Percentiles rank a stretch among this genome's conserved stretches.
These are phyloP conservation scores for Phocoena sinus DNA, from an alignment of 2,113 vertebrate species.

Conservation along the genomic window DNA sequence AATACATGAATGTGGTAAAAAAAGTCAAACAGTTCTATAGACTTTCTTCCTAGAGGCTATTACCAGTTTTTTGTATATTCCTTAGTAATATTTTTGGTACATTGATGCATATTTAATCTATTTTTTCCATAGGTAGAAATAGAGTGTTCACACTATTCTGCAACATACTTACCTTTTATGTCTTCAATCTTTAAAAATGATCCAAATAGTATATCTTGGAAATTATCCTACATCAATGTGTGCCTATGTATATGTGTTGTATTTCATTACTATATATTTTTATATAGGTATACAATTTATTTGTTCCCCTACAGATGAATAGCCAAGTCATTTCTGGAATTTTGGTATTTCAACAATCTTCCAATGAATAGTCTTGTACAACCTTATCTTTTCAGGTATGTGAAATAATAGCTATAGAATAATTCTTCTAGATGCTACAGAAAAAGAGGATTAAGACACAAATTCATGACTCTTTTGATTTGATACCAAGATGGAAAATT, in stretches of 20 bases:
- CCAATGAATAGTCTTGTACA: neutral
- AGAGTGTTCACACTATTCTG: neutral
- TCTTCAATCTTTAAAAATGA: neutral
- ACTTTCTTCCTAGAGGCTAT: neutral
- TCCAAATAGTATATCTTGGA: neutral
- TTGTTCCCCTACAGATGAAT: neutral
- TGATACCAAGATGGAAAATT: neutral
- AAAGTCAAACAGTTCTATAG: neutral
- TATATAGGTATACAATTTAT: neutral
- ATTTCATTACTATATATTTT: neutral
- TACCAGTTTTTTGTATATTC: neutral
- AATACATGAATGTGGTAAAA: neutral
- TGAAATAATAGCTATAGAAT: neutral
- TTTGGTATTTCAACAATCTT: slow-evolving; percentile 6
- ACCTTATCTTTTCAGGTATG: neutral
- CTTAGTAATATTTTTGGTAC: neutral
- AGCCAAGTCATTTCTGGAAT: neutral
- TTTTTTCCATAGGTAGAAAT: neutral
- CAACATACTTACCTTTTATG: neutral
- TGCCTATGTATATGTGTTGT: neutral
- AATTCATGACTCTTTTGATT: neutral
- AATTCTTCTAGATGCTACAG: neutral
- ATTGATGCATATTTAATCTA: neutral
- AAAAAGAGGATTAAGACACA: neutral
- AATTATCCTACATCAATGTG: neutral